Evolutionary conservation across 1,140 invertebrate species (phyloP).

Genomic region (Apis mellifera): Amel_HAv3.1 CM009940.2:7871501-7872000

Average conservation of each 20-base stretch:
- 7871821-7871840: too few species aligned
- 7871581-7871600: slow-evolving; percentile 73
- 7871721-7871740: too few species aligned
- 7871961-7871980: slow-evolving; percentile 31
- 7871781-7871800: too few species aligned
- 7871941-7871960: slow-evolving; percentile 27
- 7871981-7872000: slow-evolving; percentile 17
- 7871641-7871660: slow-evolving; percentile 58
- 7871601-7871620: slow-evolving; percentile 8
- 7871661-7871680: slow-evolving; percentile 27
- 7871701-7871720: too few species aligned
- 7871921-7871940: not conserved
- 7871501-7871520: slow-evolving; percentile 69
- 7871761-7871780: too few species aligned
- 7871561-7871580: slow-evolving; percentile 77
- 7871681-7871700: too few species aligned
- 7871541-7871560: slow-evolving; percentile 68
- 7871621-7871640: slow-evolving; percentile 41
- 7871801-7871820: too few species aligned
- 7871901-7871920: too few species aligned
- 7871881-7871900: too few species aligned
- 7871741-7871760: too few species aligned
- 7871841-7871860: too few species aligned
- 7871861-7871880: too few species aligned
- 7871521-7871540: slow-evolving; percentile 75